A percentile compares a stretch with the other conserved stretches of the same genome.
Evolutionary conservation across 2,113 vertebrate species (phyloP).

Genomic region (Rhynchomys soricoides): DNA sequence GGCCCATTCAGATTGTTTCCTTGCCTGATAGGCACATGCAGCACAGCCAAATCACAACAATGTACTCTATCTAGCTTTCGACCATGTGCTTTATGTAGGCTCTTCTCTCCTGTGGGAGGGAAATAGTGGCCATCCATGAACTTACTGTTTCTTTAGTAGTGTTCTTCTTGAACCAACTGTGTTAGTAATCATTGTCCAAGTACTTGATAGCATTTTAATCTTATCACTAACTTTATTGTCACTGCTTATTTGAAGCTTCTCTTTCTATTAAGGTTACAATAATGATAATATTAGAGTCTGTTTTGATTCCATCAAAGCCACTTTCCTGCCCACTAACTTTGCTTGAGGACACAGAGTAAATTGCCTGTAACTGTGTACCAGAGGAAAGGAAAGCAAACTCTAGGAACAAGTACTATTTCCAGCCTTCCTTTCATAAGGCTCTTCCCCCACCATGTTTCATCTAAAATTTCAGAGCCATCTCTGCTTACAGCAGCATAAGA

Average conservation of each 20-base stretch:
- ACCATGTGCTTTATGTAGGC: background rate
- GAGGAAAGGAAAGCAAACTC: background rate
- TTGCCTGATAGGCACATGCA: background rate
- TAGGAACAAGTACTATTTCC: background rate
- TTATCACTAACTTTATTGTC: background rate
- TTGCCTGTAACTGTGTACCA: background rate
- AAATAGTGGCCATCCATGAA: background rate
- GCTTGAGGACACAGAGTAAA: background rate
- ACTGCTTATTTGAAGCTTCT: background rate
- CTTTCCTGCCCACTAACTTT: background rate
- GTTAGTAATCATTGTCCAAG: background rate
- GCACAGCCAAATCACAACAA: background rate
- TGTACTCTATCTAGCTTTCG: background rate
- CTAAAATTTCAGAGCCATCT: background rate
- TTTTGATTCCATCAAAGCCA: background rate
- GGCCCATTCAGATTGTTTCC: background rate
- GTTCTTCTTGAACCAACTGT: background rate
- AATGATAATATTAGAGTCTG: background rate
- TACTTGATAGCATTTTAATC: background rate
- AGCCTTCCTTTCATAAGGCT: background rate
- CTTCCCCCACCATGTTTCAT: background rate
- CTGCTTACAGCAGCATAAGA: accelerated
- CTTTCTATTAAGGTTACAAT: background rate
- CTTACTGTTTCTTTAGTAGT: background rate
- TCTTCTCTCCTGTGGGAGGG: too few relatives aligned